phyloP scores from a whole-genome alignment of 2,888 invertebrate genomes.

The Ormyrus thymus region DNA sequence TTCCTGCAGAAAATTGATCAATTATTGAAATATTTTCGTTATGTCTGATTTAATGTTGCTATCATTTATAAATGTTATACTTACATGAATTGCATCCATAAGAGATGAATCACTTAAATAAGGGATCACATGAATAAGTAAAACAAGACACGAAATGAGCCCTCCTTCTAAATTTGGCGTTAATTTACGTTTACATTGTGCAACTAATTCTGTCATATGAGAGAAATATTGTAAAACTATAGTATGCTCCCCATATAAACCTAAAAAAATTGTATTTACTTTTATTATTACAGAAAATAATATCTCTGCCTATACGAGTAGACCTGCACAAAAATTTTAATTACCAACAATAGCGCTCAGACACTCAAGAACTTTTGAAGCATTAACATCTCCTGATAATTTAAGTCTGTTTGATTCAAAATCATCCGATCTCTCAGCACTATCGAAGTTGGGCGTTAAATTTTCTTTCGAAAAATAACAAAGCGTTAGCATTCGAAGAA shows the following conservation, averaged over 20 bases:
- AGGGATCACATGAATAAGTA: conserved; percentile 87
- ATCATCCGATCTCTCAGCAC: conserved; percentile 75
- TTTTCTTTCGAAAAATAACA: conserved; percentile 93
- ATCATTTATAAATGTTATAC: conserved; percentile 20
- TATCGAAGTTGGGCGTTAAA: conserved; percentile 75
- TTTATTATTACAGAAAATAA: neutral
- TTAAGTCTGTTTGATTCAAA: conserved; percentile 80
- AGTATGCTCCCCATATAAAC: conserved; percentile 90
- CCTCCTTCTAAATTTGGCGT: conserved; percentile 92
- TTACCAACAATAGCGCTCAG: conserved; percentile 84
- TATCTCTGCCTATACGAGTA: neutral
- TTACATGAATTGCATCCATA: conserved; percentile 90
- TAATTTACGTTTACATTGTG: conserved; percentile 86
- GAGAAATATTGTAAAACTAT: conserved; percentile 93
- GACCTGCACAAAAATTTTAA: conserved; percentile 33
- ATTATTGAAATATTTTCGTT: conserved; percentile 6
- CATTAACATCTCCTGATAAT: conserved; percentile 87
- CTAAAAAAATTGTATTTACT: conserved; percentile 73
- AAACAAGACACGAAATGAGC: conserved; percentile 87
- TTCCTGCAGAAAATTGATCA: conserved; percentile 79
- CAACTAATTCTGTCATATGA: conserved; percentile 90
- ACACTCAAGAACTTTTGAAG: conserved; percentile 91
- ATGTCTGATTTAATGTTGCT: neutral
- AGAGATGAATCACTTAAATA: conserved; percentile 88
- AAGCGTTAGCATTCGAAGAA: conserved; percentile 93